These are phyloP conservation scores for Hypolimnas misippus DNA, from an alignment of 2,888 invertebrate species.

Conservation along the genomic window DNA sequence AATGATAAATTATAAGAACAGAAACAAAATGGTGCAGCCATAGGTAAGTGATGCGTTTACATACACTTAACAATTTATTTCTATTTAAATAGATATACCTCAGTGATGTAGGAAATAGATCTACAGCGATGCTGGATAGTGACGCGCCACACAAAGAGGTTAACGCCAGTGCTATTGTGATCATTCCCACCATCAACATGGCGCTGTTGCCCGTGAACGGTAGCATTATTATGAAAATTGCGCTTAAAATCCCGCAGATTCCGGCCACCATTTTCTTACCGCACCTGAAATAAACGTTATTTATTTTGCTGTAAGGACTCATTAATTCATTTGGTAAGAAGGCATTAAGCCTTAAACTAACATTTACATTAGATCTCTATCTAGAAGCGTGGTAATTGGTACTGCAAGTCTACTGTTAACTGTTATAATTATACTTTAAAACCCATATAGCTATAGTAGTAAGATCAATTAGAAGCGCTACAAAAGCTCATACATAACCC, in stretches of 20 bases:
- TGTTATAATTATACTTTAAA: too few species aligned
- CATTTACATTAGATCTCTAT: too few species aligned
- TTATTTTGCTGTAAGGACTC: background rate
- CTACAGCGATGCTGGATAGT: constrained; percentile 85
- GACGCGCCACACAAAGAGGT: constrained; percentile 84
- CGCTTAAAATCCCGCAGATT: constrained; percentile 73
- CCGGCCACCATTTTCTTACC: constrained; percentile 69
- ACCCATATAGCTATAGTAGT: too few species aligned
- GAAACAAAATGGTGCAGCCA: too few species aligned
- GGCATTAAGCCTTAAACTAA: too few species aligned
- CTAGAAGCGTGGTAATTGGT: too few species aligned
- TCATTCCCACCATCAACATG: constrained; percentile 78
- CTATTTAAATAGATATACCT: too few species aligned
- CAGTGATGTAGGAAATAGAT: constrained; percentile 85
- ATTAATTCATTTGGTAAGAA: background rate
- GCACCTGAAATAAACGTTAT: constrained; percentile 53
- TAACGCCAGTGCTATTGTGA: constrained; percentile 81
- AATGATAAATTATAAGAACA: too few species aligned
- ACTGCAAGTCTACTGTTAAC: background rate
- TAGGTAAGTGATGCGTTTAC: too few species aligned
- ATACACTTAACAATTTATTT: too few species aligned
- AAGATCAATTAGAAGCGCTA: too few species aligned
- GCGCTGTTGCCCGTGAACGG: constrained; percentile 83
- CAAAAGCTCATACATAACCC: too few species aligned
- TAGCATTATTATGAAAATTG: constrained; percentile 75